These are phyloP conservation scores for Stenchaetothrips biformis DNA, from an alignment of 2,888 invertebrate genomes.

Conservation along the genomic window DNA sequence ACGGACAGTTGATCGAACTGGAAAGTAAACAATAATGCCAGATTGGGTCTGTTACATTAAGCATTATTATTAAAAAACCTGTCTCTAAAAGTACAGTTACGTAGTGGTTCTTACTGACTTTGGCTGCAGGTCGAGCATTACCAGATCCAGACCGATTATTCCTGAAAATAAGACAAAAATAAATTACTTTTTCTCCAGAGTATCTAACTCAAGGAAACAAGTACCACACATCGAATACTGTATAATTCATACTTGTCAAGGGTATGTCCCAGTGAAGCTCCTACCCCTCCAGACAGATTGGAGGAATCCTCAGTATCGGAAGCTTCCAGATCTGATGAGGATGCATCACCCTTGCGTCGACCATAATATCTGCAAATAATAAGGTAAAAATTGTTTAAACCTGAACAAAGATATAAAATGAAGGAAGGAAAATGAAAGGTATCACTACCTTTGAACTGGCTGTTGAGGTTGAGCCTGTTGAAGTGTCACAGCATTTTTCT, in stretches of 20 bases:
- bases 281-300: constrained; percentile 40
- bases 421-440: neutral
- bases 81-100: constrained; percentile 36
- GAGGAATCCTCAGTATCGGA: constrained; percentile 38
- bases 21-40: neutral
- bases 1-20: constrained; percentile 27
- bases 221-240: neutral
- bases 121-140: constrained; percentile 76
- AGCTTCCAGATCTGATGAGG: constrained; percentile 44
- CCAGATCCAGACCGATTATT: constrained; percentile 53
- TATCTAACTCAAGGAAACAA: neutral
- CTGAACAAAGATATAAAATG: constrained; percentile 27
- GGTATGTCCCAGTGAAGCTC: constrained; percentile 31
- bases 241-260: constrained; percentile 36
- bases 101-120: constrained; percentile 97
- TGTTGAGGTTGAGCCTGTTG: constrained; percentile 45
- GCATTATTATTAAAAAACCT: constrained; percentile 20
- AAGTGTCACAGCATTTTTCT: constrained; percentile 38
- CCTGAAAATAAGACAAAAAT: constrained; percentile 34
- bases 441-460: constrained; percentile 43
- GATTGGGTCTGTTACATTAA: neutral
- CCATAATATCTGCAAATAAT: constrained; percentile 48
- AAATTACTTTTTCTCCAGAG: neutral
- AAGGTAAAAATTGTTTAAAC: constrained; percentile 28
- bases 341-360: constrained; percentile 43